These are phyloP conservation scores for Pyrgilauda ruficollis DNA, from an alignment of 2,113 vertebrate genomes.

Conservation along the genomic window DNA sequence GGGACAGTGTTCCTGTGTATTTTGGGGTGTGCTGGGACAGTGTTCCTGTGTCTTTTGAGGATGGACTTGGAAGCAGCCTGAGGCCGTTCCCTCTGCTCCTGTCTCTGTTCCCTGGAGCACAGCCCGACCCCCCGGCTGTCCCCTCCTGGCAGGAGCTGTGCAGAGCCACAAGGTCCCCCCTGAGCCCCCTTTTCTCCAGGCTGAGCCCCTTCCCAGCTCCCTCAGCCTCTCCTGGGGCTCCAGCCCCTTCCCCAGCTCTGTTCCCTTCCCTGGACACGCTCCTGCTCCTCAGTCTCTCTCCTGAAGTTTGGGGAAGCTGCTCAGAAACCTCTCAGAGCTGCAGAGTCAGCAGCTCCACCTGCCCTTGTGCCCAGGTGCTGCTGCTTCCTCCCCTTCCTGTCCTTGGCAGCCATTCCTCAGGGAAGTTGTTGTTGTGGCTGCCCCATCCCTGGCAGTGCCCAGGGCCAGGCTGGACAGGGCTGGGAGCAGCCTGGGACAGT, in stretches of 20 bases:
- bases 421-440: neutral
- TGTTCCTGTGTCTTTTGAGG: neutral
- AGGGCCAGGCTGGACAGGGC: neutral
- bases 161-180: neutral
- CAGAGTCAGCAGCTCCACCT: neutral
- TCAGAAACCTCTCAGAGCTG: neutral
- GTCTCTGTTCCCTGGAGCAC: neutral
- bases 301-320: neutral
- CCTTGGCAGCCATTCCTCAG: neutral
- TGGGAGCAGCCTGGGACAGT: neutral
- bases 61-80: neutral
- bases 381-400: neutral
- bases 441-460: neutral
- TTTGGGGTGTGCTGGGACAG: neutral
- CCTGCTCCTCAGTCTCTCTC: neutral
- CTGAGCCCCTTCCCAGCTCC: neutral
- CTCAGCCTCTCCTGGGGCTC: neutral
- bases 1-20: neutral
- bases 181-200: neutral
- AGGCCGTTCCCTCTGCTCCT: neutral
- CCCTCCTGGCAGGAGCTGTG: neutral
- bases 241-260: neutral
- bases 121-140: neutral
- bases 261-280: neutral
- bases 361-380: neutral